Evolutionary conservation across 2,888 invertebrate species (phyloP), one percentile per base, ranked within the genome.

Genomic region (Aphidoletes aphidimyza): DNA sequence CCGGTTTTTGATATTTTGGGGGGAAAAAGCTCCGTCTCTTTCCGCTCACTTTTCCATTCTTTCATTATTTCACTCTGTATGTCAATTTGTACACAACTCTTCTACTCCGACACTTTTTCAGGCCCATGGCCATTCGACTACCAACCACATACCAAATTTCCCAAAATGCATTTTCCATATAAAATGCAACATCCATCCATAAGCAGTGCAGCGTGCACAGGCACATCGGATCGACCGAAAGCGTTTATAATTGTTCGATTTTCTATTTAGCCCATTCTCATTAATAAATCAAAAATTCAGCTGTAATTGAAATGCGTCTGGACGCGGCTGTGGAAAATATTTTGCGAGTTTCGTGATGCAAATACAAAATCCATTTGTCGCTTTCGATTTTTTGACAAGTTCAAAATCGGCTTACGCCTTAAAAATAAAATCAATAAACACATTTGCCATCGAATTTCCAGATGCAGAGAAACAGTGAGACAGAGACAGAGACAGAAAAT

Each of bases 211-310:
- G 14, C 6, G 6, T 14, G 42, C 30, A 69, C 17, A 26, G 17
- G 54, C 54, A n/a, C n/a, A n/a, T n/a, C n/a, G n/a, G n/a, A n/a
- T n/a, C n/a, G n/a, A n/a, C n/a, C n/a, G 30, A 34, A 30, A 30
- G 69, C 30, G 69, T 69, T 69, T 26, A 9, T 69, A 69, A 69
- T 30, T 69, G 30, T 69, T 69, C 69, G 69, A 30, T 69, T 30
- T 69, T 69, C 69, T 30, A 69, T 69, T 69, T 69, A 69, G 30
- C 5, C 69, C 30, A 30, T 30, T 30, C 26, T 69, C 30, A 69
- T 69, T 69, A 69, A 69, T 69, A 69, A 69, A 69, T 69, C 69
- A 69, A 69, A 69, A 69, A 30, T 69, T 30, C 69, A n/a, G 69
- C n/a, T 69, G 69, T 69, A 69, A 69, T 69, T 69, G 69, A 69